Conservation (phyloP, 2,113 vertebrate species). For the Channa argus region DNA sequence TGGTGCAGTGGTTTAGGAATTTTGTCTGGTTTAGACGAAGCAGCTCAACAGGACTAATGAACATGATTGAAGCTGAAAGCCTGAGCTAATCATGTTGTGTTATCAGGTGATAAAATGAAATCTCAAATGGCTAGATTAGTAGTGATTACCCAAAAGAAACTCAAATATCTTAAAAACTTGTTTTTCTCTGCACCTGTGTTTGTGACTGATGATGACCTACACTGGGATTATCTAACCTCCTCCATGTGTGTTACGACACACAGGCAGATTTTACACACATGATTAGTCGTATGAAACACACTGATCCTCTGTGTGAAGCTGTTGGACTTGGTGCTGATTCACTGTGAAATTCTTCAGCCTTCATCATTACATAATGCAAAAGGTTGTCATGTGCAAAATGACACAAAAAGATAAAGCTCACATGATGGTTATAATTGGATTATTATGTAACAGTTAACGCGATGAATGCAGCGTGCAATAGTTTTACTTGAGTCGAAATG, state of each 20-base stretch:
- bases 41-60: slow-evolving; percentile 2
- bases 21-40: slow-evolving; percentile 4
- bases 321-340: slow-evolving; percentile 13
- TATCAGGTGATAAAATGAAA: not conserved
- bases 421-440: not conserved
- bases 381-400: slow-evolving; percentile 2
- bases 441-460: slow-evolving; percentile 6
- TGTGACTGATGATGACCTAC: not conserved
- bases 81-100: slow-evolving; percentile 12
- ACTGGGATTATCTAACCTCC: slow-evolving; percentile 35
- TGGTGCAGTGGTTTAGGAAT: not conserved
- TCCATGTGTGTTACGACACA: slow-evolving; percentile 21
- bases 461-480: too few relatives aligned
- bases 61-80: not conserved
- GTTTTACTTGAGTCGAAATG: too few relatives aligned
- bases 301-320: slow-evolving; percentile 18
- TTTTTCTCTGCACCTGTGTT: slow-evolving; percentile 15
- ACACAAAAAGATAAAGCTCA: slow-evolving; percentile 1
- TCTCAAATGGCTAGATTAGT: not conserved
- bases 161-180: not conserved
- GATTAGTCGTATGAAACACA: slow-evolving; percentile 30
- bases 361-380: not conserved
- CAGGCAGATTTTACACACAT: slow-evolving; percentile 37
- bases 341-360: not conserved
- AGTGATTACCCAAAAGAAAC: slow-evolving; percentile 4